phyloP scores from a whole-genome alignment of 2,797 vertebrate genomes.

The Neopelma chrysocephalum region DNA sequence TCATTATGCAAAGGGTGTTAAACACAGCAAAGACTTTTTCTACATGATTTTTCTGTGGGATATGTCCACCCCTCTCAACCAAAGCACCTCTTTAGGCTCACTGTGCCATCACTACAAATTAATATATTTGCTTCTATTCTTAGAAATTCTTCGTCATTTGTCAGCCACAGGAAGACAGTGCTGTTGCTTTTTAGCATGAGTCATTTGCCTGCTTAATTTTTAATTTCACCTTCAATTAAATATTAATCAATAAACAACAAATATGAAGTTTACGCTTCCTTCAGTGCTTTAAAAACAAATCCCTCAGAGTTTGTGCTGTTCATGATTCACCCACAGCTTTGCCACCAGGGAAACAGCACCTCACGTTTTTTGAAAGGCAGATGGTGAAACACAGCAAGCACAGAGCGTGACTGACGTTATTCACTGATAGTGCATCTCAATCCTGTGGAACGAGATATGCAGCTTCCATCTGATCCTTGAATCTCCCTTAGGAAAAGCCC shows the following conservation, averaged over 20 bases:
- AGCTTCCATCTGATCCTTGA: not conserved
- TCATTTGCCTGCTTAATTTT: constrained; percentile 52
- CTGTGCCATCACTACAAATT: not conserved
- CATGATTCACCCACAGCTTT: not conserved
- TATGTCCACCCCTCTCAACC: not conserved
- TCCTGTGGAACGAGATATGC: not conserved
- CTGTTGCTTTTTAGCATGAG: not conserved
- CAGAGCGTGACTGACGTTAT: not conserved
- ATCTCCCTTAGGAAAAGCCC: not conserved
- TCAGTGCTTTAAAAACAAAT: not conserved
- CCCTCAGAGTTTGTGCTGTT: not conserved
- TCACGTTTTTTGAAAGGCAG: not conserved
- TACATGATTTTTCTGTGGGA: not conserved
- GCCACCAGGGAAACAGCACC: not conserved
- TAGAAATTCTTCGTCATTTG: constrained; percentile 22
- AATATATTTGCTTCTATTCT: constrained; percentile 8
- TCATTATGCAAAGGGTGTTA: not conserved
- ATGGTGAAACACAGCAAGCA: not conserved
- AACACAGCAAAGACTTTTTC: not conserved
- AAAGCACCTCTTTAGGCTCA: not conserved
- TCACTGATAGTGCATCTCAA: not conserved
- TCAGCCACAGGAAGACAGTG: not conserved
- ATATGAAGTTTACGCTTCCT: not conserved
- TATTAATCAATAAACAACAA: constrained; percentile 48
- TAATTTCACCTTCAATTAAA: constrained; percentile 51